These are phyloP conservation scores for Chelonia mydas DNA, from an alignment of 2,797 vertebrate genomes.

Conservation along the genomic window DNA sequence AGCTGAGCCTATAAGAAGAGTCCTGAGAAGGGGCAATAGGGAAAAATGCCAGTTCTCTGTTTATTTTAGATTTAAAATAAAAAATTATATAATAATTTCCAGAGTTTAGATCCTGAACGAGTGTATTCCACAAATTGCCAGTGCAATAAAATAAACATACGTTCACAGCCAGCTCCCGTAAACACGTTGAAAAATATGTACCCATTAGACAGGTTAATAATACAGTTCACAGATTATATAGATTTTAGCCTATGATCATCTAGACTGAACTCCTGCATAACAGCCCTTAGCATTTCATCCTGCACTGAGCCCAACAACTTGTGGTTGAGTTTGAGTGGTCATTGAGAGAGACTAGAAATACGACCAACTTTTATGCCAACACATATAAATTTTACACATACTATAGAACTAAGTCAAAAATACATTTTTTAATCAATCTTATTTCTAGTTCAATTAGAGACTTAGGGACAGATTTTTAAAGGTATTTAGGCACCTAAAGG, in stretches of 20 bases:
- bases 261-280: not conserved
- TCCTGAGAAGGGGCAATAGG: not conserved
- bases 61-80: not conserved
- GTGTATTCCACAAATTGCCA: not conserved
- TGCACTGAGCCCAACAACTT: not conserved
- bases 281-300: not conserved
- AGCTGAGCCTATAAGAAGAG: not conserved
- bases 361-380: not conserved
- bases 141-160: too few species aligned
- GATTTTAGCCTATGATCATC: not conserved
- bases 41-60: not conserved
- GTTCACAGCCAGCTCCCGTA: not conserved
- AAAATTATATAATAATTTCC: not conserved
- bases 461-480: not conserved
- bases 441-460: not conserved
- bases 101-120: not conserved
- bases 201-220: not conserved
- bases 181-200: not conserved
- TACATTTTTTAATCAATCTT: not conserved
- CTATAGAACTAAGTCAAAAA: not conserved
- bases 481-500: not conserved
- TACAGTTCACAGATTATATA: not conserved
- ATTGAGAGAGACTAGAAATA: not conserved
- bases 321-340: not conserved
- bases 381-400: not conserved